phyloP scores from a whole-genome alignment of 2,113 vertebrate species.

The Corythornis vintsioides region DNA sequence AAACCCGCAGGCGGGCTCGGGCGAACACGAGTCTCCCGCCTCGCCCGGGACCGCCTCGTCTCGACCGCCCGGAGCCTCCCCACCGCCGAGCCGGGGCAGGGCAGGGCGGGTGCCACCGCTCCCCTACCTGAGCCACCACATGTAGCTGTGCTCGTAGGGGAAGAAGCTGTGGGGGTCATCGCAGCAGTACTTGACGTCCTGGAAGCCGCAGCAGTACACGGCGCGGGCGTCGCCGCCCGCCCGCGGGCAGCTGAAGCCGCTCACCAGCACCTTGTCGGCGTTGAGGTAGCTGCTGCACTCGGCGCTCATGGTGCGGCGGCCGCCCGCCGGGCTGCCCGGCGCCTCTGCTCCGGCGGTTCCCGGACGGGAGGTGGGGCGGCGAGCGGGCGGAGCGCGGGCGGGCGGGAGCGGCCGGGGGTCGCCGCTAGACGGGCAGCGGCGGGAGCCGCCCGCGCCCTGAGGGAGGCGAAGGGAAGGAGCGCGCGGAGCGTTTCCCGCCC shows the following conservation, averaged over 20 bases:
- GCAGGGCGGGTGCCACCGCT: not conserved
- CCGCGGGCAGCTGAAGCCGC: conserved; percentile 85
- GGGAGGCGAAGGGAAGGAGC: not conserved
- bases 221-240: conserved; percentile 78
- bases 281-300: conserved; percentile 85
- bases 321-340: not conserved
- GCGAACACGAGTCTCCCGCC: accelerated
- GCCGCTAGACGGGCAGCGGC: not conserved
- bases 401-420: not conserved
- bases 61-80: not conserved
- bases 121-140: conserved; percentile 93
- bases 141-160: conserved; percentile 90
- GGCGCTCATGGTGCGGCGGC: conserved; percentile 78
- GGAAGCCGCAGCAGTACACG: conserved; percentile 91
- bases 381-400: not conserved
- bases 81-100: not conserved
- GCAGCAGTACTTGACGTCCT: conserved; percentile 92
- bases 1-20: not conserved
- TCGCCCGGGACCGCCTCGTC: not conserved
- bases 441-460: not conserved
- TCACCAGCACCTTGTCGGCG: conserved; percentile 78
- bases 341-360: not conserved
- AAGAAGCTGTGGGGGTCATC: conserved; percentile 92
- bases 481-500: not conserved
- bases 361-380: not conserved